Conservation (phyloP, 2,113 vertebrate genomes). For the Laticauda laticaudata region DNA sequence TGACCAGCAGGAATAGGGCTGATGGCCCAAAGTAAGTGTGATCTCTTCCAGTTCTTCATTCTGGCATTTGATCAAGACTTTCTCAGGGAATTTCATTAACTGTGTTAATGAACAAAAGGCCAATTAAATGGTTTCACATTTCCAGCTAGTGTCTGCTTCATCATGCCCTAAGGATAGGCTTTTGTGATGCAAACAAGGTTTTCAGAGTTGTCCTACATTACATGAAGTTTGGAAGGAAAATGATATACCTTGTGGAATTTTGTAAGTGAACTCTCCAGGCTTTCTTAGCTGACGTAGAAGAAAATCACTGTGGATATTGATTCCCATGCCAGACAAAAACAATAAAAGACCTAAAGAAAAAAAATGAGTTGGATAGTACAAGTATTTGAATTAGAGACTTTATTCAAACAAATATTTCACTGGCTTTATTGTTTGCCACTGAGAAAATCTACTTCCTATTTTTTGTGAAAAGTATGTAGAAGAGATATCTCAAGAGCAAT, state of each 20-base stretch:
- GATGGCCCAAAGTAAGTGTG: not conserved
- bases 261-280: conserved; percentile 82
- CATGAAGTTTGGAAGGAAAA: not conserved
- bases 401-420: not conserved
- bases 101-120: not conserved
- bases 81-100: not conserved
- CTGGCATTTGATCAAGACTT: not conserved
- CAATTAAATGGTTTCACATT: not conserved
- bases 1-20: not conserved
- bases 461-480: not conserved
- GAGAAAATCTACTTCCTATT: not conserved
- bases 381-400: not conserved
- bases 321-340: conserved; percentile 82
- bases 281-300: conserved; percentile 82
- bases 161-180: not conserved
- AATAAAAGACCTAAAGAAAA: conserved; percentile 76
- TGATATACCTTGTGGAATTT: conserved; percentile 81
- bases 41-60: not conserved
- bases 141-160: not conserved
- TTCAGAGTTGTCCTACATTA: not conserved
- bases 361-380: conserved; percentile 9
- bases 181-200: not conserved
- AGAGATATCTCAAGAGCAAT: not conserved
- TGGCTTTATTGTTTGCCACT: not conserved
- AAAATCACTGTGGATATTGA: conserved; percentile 91